phyloP scores from a whole-genome alignment of 2,888 invertebrate genomes.

The Macrophya alboannulata region DNA sequence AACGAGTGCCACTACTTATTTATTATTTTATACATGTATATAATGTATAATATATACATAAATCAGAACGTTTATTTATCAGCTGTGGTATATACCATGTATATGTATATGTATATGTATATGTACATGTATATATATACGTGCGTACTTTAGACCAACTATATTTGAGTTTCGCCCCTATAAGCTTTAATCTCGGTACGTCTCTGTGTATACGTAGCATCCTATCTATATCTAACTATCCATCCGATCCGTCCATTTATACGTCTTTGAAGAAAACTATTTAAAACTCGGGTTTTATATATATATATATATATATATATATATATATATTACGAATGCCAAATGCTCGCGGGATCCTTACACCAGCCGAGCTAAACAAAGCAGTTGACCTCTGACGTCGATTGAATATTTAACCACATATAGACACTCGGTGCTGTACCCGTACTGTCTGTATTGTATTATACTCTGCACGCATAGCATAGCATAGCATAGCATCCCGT shows the following conservation, averaged over 20 bases:
- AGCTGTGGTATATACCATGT: too few species aligned
- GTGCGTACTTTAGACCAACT: too few species aligned
- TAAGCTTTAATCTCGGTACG: too few species aligned
- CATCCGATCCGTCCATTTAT: neutral
- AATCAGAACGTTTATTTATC: too few species aligned
- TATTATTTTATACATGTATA: too few species aligned
- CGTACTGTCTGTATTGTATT: neutral
- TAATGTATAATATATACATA: too few species aligned
- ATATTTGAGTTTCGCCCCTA: too few species aligned
- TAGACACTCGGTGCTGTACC: neutral
- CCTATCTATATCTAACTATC: neutral
- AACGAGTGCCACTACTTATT: too few species aligned
- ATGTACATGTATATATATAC: too few species aligned
- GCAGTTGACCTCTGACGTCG: constrained; percentile 51
- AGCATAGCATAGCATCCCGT: neutral
- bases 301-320: too few species aligned
- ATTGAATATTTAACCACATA: constrained; percentile 48
- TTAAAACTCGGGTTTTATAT: constrained; percentile 8
- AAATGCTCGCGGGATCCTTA: constrained; percentile 1
- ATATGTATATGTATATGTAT: too few species aligned
- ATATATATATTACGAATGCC: constrained; percentile 19
- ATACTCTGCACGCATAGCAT: neutral
- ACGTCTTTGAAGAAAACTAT: neutral
- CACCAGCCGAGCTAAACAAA: constrained; percentile 38
- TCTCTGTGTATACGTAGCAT: too few species aligned